These are phyloP conservation scores for Drosophila lacteicornis DNA, from an alignment of 1,140 invertebrate species.

Conservation along the genomic window DNA sequence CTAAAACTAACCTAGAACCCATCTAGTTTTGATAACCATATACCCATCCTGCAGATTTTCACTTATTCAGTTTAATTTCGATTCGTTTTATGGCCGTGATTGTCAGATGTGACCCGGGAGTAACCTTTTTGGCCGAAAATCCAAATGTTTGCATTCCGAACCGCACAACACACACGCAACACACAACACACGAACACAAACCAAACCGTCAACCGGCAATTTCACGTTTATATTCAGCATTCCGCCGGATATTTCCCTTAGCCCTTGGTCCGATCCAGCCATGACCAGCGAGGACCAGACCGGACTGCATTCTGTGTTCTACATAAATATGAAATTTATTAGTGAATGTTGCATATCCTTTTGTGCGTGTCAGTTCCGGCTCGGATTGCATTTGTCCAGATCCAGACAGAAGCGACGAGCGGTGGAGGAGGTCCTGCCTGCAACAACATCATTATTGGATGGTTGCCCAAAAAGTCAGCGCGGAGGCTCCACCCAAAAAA, in stretches of 20 bases:
- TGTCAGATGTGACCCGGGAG: conserved; percentile 42
- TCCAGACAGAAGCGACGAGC: conserved; percentile 15
- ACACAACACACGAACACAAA: conserved; percentile 27
- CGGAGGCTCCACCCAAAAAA: not conserved
- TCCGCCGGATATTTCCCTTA: conserved; percentile 33
- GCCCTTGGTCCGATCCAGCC: not conserved
- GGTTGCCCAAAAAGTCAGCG: conserved; percentile 18
- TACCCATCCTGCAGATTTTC: not conserved
- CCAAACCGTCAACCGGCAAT: conserved; percentile 25
- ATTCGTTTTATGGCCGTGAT: conserved; percentile 74
- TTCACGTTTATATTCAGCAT: conserved; percentile 67
- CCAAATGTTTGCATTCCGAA: conserved; percentile 66
- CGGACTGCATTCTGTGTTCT: conserved; percentile 53
- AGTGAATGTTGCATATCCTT: conserved; percentile 80
- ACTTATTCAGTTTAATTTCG: conserved; percentile 49
- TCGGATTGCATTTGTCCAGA: conserved; percentile 66
- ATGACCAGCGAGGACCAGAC: not conserved
- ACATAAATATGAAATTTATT: conserved; percentile 83
- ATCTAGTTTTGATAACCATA: not conserved
- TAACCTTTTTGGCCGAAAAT: conserved; percentile 20
- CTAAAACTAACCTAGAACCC: not conserved
- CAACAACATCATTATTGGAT: conserved; percentile 44
- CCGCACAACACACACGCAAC: conserved; percentile 51
- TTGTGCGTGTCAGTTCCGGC: conserved; percentile 80
- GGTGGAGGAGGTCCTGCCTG: conserved; percentile 1